A percentile compares a stretch with the other conserved stretches of the same genome.
phyloP scores from a whole-genome alignment of 2,888 invertebrate species.

The Leptopterna dolabrata region DNA sequence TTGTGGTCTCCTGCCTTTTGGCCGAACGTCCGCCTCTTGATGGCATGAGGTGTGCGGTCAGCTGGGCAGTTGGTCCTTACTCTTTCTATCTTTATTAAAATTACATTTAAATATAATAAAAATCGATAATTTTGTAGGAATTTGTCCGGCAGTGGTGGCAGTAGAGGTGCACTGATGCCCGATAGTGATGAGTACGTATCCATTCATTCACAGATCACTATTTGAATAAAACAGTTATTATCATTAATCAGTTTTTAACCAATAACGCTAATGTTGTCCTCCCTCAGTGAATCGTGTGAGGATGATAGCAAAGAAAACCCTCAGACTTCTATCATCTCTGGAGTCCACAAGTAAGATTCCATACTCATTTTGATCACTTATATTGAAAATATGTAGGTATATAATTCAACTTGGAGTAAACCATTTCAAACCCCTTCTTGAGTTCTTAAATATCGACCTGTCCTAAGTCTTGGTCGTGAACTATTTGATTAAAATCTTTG shows the following conservation, averaged over 20 bases:
- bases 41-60: background rate
- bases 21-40: too few species aligned
- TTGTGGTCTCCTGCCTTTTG: too few species aligned
- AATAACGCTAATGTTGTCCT: background rate
- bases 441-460: too few species aligned
- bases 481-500: too few species aligned
- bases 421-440: too few species aligned
- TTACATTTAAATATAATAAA: too few species aligned
- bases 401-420: too few species aligned
- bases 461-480: too few species aligned
- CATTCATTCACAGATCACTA: background rate
- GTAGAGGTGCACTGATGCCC: background rate
- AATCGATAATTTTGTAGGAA: background rate
- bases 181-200: conserved; percentile 28
- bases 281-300: background rate
- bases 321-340: background rate
- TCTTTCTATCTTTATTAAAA: too few species aligned
- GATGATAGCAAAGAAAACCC: background rate
- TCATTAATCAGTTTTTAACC: background rate
- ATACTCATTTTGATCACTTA: background rate
- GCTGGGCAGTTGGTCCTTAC: background rate
- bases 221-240: background rate
- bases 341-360: background rate
- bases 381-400: too few species aligned
- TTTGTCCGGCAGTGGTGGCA: background rate